Evolutionary conservation across 1,140 invertebrate genomes (phyloP).

Genomic region (Sinonovacula constricta): DNA sequence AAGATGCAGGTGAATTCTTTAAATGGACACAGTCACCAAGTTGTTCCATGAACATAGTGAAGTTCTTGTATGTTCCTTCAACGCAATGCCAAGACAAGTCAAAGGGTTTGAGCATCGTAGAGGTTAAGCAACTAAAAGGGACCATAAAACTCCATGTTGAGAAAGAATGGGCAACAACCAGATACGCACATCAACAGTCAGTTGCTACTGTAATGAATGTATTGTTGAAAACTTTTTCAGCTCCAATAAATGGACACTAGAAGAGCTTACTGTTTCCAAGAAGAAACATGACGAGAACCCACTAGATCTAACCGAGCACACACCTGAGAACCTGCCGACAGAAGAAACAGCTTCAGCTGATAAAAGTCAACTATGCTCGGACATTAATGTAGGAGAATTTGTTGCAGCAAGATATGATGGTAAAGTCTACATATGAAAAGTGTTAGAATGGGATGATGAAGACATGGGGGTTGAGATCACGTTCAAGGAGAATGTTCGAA

Average conservation of each 20-base stretch:
- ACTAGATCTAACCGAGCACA: no score
- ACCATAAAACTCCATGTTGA: conserved; percentile 51
- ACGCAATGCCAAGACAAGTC: no score
- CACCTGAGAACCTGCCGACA: no score
- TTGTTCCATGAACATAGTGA: no score
- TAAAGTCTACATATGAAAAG: conserved; percentile 16
- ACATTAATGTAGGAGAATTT: no score
- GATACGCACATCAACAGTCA: conserved; percentile 4
- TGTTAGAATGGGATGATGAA: conserved; percentile 10
- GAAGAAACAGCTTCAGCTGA: neutral
- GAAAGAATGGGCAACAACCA: no score
- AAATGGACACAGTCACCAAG: conserved; percentile 27
- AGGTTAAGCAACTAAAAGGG: conserved; percentile 36
- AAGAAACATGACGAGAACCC: no score
- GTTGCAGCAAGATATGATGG: conserved; percentile 29
- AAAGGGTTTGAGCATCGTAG: conserved; percentile 7
- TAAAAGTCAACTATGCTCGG: no score
- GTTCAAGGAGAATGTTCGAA: conserved; percentile 27
- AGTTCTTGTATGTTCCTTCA: no score
- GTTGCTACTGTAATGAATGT: neutral
- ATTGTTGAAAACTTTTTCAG: neutral
- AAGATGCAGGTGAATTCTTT: conserved; percentile 13
- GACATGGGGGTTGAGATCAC: conserved; percentile 17
- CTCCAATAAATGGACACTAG: no score
- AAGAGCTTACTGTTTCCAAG: neutral